Percentiles rank a stretch among this genome's conserved stretches.
phyloP scores from a whole-genome alignment of 2,888 invertebrate species.

The Mechanitis messenoides region DNA sequence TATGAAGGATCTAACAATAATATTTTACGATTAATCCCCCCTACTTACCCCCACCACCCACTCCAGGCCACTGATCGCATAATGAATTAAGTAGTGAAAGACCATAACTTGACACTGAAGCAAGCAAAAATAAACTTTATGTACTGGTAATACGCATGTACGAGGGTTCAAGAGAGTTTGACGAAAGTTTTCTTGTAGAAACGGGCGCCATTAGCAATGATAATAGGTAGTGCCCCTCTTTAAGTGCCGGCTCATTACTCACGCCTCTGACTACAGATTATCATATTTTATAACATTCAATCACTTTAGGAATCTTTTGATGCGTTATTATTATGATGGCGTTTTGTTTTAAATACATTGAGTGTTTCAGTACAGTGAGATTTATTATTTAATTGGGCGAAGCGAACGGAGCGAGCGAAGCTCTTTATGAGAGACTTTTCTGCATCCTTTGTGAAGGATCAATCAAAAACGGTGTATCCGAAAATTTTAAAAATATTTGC shows the following conservation, averaged over 20 bases:
- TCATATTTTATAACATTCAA: conserved; percentile 21
- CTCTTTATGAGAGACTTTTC: too few species aligned
- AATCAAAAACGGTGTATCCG: too few species aligned
- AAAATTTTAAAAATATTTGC: too few species aligned
- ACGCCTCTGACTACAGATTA: conserved; percentile 19
- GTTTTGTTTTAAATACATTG: background rate
- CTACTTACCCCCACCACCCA: conserved; percentile 32
- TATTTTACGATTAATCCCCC: conserved; percentile 44
- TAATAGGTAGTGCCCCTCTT: conserved; percentile 52
- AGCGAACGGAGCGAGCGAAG: too few species aligned
- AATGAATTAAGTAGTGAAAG: conserved; percentile 43
- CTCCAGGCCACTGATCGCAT: conserved; percentile 38
- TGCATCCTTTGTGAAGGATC: too few species aligned
- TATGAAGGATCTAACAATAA: conserved; percentile 38
- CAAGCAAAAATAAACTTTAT: conserved; percentile 25
- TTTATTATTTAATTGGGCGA: too few species aligned
- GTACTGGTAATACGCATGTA: conserved; percentile 14
- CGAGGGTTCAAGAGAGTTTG: conserved; percentile 12
- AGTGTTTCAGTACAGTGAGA: too few species aligned
- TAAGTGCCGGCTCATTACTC: conserved; percentile 64
- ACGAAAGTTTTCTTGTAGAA: conserved; percentile 32
- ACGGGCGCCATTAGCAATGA: conserved; percentile 63
- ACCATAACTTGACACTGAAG: conserved; percentile 26
- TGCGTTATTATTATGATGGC: conserved; percentile 22
- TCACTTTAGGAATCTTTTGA: conserved; percentile 15